Conservation (phyloP, 2,113 vertebrate genomes). For the Cairina moschata region DNA sequence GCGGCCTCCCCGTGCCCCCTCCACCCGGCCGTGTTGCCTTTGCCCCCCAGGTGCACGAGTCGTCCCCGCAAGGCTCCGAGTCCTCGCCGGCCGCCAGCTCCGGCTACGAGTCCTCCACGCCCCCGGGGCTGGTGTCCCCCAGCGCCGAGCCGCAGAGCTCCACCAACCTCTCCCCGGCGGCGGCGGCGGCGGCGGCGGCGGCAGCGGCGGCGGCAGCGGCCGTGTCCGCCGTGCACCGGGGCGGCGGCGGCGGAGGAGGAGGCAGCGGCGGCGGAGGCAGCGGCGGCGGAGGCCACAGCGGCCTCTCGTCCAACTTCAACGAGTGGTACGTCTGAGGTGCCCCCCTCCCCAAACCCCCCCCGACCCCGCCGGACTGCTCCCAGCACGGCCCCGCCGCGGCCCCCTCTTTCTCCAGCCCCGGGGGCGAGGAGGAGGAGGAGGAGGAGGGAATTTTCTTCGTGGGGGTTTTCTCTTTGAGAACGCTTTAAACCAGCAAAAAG, state of each 20-base stretch:
- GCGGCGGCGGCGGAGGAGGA: slow-evolving; percentile 69
- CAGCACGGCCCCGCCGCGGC: background rate
- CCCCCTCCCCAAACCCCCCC: too few species aligned
- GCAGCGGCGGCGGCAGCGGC: slow-evolving; percentile 60
- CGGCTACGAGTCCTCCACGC: slow-evolving; percentile 94
- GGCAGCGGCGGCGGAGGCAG: slow-evolving; percentile 76
- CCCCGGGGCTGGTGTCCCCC: slow-evolving; percentile 92
- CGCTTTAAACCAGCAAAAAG: slow-evolving; percentile 1
- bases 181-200: slow-evolving; percentile 63
- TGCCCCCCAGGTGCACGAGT: slow-evolving; percentile 87
- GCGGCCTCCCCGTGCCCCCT: slow-evolving; percentile 51
- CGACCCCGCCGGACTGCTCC: background rate
- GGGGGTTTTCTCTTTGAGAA: background rate
- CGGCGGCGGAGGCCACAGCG: slow-evolving; percentile 82
- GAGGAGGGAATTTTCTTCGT: too few species aligned
- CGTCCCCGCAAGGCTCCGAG: slow-evolving; percentile 88
- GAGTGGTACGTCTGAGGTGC: slow-evolving; percentile 94
- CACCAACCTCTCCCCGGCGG: slow-evolving; percentile 89
- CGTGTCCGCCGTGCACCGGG: slow-evolving; percentile 66
- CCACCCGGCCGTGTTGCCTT: slow-evolving; percentile 37
- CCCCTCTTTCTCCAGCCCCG: too few species aligned
- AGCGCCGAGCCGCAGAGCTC: slow-evolving; percentile 90
- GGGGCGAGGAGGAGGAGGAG: too few species aligned
- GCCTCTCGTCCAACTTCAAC: slow-evolving; percentile 98
- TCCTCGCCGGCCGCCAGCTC: slow-evolving; percentile 96